These are phyloP conservation scores for Andrena flavipes DNA, from an alignment of 2,888 invertebrate genomes.

Conservation along the genomic window DNA sequence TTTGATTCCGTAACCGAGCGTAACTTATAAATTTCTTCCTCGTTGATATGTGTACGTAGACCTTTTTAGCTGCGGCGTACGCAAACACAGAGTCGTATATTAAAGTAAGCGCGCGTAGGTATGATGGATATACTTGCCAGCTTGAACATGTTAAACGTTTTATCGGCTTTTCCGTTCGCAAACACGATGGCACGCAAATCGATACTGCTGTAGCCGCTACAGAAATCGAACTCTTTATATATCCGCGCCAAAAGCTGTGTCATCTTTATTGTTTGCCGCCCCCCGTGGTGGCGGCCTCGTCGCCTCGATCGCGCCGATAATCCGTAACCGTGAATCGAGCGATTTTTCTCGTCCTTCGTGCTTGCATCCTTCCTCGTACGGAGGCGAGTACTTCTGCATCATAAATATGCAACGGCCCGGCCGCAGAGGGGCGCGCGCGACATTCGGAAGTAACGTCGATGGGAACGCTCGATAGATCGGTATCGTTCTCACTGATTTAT, in stretches of 20 bases:
- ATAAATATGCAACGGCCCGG: constrained; percentile 32
- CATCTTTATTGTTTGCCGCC: constrained; percentile 58
- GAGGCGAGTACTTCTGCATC: constrained; percentile 15
- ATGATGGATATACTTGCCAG: constrained; percentile 69
- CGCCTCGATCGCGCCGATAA: constrained; percentile 56
- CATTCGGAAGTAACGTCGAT: constrained; percentile 59
- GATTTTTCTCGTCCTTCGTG: constrained; percentile 42
- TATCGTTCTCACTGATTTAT: constrained; percentile 70
- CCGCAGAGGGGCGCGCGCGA: background rate
- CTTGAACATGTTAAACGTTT: constrained; percentile 75
- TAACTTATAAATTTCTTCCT: background rate
- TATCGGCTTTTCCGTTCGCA: constrained; percentile 70
- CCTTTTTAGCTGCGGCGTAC: background rate
- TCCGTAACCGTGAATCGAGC: constrained; percentile 58
- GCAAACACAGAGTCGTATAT: background rate
- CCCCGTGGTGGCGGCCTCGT: constrained; percentile 16
- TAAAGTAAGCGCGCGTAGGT: constrained; percentile 13
- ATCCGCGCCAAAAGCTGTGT: constrained; percentile 54
- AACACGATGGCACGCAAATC: constrained; percentile 63
- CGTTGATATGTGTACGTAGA: background rate
- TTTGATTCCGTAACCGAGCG: no score
- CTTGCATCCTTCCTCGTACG: background rate
- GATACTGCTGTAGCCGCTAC: constrained; percentile 61
- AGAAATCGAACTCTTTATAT: constrained; percentile 70
- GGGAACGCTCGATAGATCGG: constrained; percentile 60